Base-by-base conservation (phyloP, 1,140 invertebrate genomes). In the Cepaea nemoralis region DNA sequence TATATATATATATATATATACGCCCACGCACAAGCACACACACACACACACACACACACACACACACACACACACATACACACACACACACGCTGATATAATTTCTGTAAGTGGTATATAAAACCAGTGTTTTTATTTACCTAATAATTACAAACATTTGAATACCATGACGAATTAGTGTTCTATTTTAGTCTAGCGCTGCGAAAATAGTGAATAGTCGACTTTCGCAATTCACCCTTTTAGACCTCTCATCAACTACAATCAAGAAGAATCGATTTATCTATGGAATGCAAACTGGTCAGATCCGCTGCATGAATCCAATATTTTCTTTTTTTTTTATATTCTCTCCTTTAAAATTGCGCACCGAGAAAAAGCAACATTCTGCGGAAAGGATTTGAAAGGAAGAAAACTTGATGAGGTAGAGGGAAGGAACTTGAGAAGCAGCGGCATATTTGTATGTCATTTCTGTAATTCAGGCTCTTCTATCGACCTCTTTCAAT, bases 391-490 rank as follows among this genome's bases (percentile, higher is more conserved):
- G 50, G 22, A 24, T 22, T 55, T 55, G 50, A 55, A 55, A 55
- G 50, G 50, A 22, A 55, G 50, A 55, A 55, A 55, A 55, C 50
- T 55, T 55, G 50, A 55, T 55, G 5, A 55, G 50, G 50, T 55
- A 55, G n/a, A 22, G 50, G 50, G 50, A 55, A 55, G 50, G 50
- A 55, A 55, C n/a, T 55, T 55, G 50, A 55, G 50, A 55, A 55
- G 50, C 50, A 24, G 50, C 50, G 50, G 16, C 50, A 55, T 55
- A 55, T 55, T 55, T 55, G 50, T 55, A 55, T 55, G 50, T 55
- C 50, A 55, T 55, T 55, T 55, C 50, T 55, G 16, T 55, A 24
- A 14, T 55, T 55, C 50, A 55, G 50, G n/a, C n/a, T 55, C n/a
- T 55, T 55, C 8, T 55, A 55, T 55, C 50, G 50, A 55, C 50